phyloP scores from a whole-genome alignment of 2,888 invertebrate species.

The Criorhina ranunculi region DNA sequence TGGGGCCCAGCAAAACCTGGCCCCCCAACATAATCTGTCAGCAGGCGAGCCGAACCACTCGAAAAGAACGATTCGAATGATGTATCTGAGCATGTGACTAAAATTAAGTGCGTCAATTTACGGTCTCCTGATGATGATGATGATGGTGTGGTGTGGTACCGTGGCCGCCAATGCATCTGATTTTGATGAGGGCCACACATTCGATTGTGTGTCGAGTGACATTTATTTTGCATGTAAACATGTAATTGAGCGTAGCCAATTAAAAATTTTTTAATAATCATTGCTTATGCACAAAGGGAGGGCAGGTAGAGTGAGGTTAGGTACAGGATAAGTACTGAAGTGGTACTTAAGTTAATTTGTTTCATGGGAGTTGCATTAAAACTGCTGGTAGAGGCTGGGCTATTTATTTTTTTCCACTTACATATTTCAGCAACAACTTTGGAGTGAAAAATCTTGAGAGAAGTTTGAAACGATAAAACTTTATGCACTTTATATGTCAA shows the following conservation, averaged over 20 bases:
- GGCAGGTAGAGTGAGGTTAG: background rate
- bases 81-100: conserved; percentile 59
- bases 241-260: conserved; percentile 72
- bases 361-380: background rate
- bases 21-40: conserved; percentile 57
- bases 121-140: background rate
- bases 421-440: conserved; percentile 24
- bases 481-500: no score
- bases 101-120: conserved; percentile 48
- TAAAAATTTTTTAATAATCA: conserved; percentile 70
- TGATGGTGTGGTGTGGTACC: background rate
- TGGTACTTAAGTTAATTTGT: conserved; percentile 57
- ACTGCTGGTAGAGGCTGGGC: conserved; percentile 17
- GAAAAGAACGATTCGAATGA: conserved; percentile 33
- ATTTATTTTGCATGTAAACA: conserved; percentile 68
- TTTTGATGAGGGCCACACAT: conserved; percentile 32
- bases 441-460: no score
- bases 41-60: background rate
- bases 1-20: conserved; percentile 51
- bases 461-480: no score
- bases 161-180: conserved; percentile 12
- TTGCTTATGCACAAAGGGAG: background rate
- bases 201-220: conserved; percentile 42
- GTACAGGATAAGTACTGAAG: conserved; percentile 20
- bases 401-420: conserved; percentile 34